phyloP scores from a whole-genome alignment of 2,888 invertebrate species.

The Chrysina gloriosa region DNA sequence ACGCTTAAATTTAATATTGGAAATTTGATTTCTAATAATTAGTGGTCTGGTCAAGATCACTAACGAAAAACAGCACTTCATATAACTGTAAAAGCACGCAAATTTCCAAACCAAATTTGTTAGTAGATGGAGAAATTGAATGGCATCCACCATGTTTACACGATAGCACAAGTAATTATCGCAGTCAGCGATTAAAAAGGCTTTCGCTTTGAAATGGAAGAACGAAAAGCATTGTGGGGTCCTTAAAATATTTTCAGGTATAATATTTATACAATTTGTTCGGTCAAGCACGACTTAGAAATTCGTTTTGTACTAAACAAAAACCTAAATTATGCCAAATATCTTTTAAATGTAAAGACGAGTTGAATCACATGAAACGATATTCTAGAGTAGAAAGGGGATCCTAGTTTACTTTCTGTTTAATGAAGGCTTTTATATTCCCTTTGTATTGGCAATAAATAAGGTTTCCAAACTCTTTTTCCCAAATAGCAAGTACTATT shows the following conservation, averaged over 20 bases:
- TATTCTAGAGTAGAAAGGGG: not conserved
- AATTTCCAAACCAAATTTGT: not conserved
- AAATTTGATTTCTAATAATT: conserved; percentile 4
- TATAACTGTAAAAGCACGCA: not conserved
- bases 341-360: not conserved
- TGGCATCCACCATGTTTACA: conserved; percentile 14
- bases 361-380: not conserved
- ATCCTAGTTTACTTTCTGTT: too few relatives aligned
- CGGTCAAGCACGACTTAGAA: not conserved
- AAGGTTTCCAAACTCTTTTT: too few relatives aligned
- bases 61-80: not conserved
- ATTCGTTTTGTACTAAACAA: not conserved
- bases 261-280: conserved; percentile 9
- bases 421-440: too few relatives aligned
- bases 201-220: not conserved
- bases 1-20: conserved; percentile 2
- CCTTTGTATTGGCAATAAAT: too few relatives aligned
- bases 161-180: not conserved
- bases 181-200: not conserved
- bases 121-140: conserved; percentile 5
- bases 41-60: conserved; percentile 1
- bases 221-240: conserved; percentile 3
- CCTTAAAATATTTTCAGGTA: not conserved
- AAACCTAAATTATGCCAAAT: not conserved
- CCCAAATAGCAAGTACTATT: too few relatives aligned